These are phyloP conservation scores for Aplysina aerophoba DNA, from an alignment of 37 sponge, comb jelly and placozoan species.

Conservation along the genomic window DNA sequence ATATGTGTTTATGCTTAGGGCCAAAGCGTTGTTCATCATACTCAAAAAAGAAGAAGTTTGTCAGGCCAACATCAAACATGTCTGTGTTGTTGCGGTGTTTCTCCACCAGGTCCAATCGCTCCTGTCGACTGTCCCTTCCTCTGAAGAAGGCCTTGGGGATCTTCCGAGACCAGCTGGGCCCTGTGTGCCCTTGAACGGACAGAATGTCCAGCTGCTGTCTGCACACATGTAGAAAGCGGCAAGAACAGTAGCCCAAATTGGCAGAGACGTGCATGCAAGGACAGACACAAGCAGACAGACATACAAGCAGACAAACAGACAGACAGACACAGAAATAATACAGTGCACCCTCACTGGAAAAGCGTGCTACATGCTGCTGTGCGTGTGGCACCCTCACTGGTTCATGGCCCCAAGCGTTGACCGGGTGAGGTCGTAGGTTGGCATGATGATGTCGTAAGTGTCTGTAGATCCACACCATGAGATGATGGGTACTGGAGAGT, in stretches of 20 bases:
- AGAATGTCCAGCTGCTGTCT: conserved; percentile 78
- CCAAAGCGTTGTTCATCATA: conserved; percentile 81
- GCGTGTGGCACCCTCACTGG: conserved; percentile 69
- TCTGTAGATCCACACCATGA: conserved; percentile 95
- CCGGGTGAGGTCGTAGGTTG: conserved; percentile 93
- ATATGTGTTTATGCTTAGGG: conserved; percentile 55
- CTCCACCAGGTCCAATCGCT: conserved; percentile 86
- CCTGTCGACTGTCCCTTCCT: conserved; percentile 95
- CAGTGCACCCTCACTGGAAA: too few relatives aligned
- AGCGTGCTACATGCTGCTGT: too few relatives aligned
- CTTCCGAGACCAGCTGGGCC: conserved; percentile 81
- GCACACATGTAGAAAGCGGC: neutral
- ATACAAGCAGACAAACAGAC: too few relatives aligned
- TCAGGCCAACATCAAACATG: conserved; percentile 80
- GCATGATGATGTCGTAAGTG: conserved; percentile 90
- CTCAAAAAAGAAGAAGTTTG: conserved; percentile 86
- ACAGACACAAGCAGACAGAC: conserved; percentile 9
- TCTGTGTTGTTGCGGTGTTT: conserved; percentile 77
- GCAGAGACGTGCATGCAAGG: conserved; percentile 6
- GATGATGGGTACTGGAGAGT: conserved; percentile 75
- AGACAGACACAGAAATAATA: too few relatives aligned
- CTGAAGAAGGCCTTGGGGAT: conserved; percentile 89
- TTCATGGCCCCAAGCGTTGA: conserved; percentile 82
- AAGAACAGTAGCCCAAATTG: conserved; percentile 21
- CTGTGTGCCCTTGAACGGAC: conserved; percentile 62